phyloP scores from a whole-genome alignment of 2,888 invertebrate species.

The Acheta domesticus region DNA sequence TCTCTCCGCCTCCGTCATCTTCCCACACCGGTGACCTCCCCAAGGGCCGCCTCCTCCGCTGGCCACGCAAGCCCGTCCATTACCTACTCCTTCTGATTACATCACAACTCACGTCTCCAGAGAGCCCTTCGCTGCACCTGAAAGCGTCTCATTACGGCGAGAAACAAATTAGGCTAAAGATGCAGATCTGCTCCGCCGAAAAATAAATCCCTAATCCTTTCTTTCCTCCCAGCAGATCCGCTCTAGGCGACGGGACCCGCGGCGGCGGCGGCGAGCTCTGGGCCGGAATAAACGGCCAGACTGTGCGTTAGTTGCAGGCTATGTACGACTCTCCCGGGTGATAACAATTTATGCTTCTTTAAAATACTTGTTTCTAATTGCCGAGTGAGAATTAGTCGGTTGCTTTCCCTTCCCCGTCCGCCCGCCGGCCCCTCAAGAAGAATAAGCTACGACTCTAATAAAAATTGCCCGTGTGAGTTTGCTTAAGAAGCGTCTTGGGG shows the following conservation, averaged over 20 bases:
- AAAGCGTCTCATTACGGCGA: background rate
- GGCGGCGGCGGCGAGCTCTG: background rate
- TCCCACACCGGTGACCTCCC: too few relatives aligned
- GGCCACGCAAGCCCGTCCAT: background rate
- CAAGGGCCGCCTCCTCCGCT: too few relatives aligned
- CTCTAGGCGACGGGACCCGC: background rate
- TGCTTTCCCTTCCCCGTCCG: slow-evolving; percentile 34
- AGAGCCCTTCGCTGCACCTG: background rate
- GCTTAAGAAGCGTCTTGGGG: slow-evolving; percentile 20
- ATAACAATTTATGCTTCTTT: slow-evolving; percentile 47
- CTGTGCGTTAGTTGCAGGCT: background rate
- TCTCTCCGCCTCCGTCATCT: too few relatives aligned
- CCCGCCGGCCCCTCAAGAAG: slow-evolving; percentile 26
- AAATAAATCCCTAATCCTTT: slow-evolving; percentile 9
- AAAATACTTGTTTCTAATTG: slow-evolving; percentile 48
- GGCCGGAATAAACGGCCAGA: background rate
- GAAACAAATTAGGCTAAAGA: slow-evolving; percentile 7
- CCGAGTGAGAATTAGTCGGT: slow-evolving; percentile 48
- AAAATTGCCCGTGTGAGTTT: slow-evolving; percentile 40
- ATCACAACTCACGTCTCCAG: slow-evolving; percentile 4
- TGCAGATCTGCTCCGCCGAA: background rate
- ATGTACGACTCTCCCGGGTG: slow-evolving; percentile 37
- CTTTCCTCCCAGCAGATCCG: background rate
- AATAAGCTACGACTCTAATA: slow-evolving; percentile 45
- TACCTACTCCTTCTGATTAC: background rate